Conservation (phyloP, 2,797 vertebrate species). For the Sitta carolinensis region DNA sequence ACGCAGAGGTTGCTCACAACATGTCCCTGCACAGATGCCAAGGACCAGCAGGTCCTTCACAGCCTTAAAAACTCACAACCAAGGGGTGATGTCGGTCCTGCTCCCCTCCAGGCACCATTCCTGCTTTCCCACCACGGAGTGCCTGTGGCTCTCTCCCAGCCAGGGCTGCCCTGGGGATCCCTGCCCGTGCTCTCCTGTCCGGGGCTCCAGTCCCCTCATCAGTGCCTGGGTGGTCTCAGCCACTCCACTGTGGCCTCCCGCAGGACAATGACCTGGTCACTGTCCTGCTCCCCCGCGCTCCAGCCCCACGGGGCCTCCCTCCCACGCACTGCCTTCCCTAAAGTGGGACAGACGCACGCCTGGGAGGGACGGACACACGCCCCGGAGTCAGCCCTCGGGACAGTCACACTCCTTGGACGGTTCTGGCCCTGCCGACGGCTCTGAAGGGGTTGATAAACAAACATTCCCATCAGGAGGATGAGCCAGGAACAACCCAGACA, state of each 20-base stretch:
- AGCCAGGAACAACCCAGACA: neutral
- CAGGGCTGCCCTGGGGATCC: neutral
- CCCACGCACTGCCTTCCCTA: neutral
- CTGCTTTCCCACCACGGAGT: accelerated
- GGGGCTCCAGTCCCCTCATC: accelerated
- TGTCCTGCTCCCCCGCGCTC: accelerated
- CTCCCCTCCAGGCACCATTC: neutral
- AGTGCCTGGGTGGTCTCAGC: neutral
- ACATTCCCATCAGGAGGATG: neutral
- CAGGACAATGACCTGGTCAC: neutral
- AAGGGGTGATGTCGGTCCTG: accelerated
- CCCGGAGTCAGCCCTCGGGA: neutral
- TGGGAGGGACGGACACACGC: accelerated
- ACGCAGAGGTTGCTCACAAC: neutral
- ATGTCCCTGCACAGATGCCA: neutral
- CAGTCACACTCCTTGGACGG: neutral
- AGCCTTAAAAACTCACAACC: neutral
- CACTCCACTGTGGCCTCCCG: neutral
- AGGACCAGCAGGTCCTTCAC: neutral
- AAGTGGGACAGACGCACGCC: accelerated
- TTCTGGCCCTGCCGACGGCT: accelerated
- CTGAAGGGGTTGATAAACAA: neutral
- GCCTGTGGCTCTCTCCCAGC: neutral
- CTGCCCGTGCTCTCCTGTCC: accelerated
- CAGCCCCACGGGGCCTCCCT: neutral